phyloP scores from a whole-genome alignment of 2,888 invertebrate genomes.

The Octonoba sinensis region DNA sequence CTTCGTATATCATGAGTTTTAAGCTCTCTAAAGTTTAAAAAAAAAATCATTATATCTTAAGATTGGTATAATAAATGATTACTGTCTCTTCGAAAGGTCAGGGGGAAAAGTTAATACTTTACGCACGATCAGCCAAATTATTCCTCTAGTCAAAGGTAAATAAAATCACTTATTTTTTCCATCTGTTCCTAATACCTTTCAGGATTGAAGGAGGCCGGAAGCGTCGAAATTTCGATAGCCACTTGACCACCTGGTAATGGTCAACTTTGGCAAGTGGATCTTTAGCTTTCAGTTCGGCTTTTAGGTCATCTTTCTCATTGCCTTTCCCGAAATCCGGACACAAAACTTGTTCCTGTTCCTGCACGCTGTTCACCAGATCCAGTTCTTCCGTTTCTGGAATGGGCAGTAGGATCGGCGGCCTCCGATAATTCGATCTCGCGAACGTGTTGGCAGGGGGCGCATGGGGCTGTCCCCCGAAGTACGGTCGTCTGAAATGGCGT shows the following conservation, averaged over 20 bases:
- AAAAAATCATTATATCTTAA: too few species aligned
- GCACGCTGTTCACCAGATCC: slow-evolving; percentile 49
- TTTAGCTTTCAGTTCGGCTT: slow-evolving; percentile 19
- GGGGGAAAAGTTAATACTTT: slow-evolving; percentile 1
- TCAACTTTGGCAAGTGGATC: slow-evolving; percentile 30
- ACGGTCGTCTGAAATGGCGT: not conserved
- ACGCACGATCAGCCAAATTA: slow-evolving; percentile 43
- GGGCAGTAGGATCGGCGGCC: slow-evolving; percentile 32
- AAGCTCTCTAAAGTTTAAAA: too few species aligned
- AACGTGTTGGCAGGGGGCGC: not conserved
- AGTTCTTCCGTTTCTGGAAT: slow-evolving; percentile 58
- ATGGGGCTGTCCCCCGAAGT: slow-evolving; percentile 2
- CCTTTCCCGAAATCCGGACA: slow-evolving; percentile 27
- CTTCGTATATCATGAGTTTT: too few species aligned
- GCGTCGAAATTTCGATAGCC: slow-evolving; percentile 37
- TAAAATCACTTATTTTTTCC: slow-evolving; percentile 17
- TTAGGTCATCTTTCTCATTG: slow-evolving; percentile 26
- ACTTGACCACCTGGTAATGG: slow-evolving; percentile 39
- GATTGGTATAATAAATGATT: too few species aligned
- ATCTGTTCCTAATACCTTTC: slow-evolving; percentile 55
- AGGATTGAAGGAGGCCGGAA: slow-evolving; percentile 53
- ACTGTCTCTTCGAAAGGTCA: too few species aligned
- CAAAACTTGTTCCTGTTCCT: slow-evolving; percentile 30
- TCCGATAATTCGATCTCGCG: slow-evolving; percentile 8
- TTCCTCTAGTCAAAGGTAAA: slow-evolving; percentile 2